Evolutionary conservation across 2,113 vertebrate genomes (phyloP), one percentile per base, ranked within the genome.

Genomic region (Solea solea): DNA sequence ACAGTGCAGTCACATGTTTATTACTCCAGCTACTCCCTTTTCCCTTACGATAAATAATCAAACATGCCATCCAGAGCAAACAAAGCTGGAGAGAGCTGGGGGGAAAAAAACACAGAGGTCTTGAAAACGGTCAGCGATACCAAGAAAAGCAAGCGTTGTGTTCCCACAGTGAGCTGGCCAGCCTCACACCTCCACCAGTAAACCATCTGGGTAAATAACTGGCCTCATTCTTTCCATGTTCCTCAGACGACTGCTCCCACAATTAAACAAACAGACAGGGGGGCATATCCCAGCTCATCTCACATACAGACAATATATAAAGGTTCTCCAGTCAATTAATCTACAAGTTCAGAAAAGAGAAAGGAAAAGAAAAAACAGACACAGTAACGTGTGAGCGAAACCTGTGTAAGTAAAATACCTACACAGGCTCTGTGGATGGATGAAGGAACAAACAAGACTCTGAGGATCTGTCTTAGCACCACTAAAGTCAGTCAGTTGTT

Each of bases 31-130:
- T 94, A 96, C 95, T 96, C 95, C 96, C 95, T 95, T 87, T 95
- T 93, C 94, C 94, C 94, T 96, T 95, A 95, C 95, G 95, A 97
- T 96, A 98, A 97, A 97, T 97, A 97, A 98, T 96, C 95, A 96
- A 95, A 96, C 94, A 93, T 94, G 94, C 94, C 94, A 95, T 97
- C 96, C 95, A 98, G 96, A 96, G 95, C 95, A 96, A 98, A 97
- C 96, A 97, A 95, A 95, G 94, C 77, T 78, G 87, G 76, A 79
- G 87, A 90, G 88, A 94, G 95, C 93, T 86, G 93, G 92, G 94
- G 94, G 94, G 92, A 92, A 92, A 83, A 85, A 85, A 87, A 94
- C 93, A 89, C 93, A 93, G 94, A 92, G 94, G 94, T 94, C 94
- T 95, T 94, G 93, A 96, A 95, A 94, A 92, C 90, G 90, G 92